phyloP scores from a whole-genome alignment of 2,797 vertebrate genomes.

The Hypotaenidia philippensis region DNA sequence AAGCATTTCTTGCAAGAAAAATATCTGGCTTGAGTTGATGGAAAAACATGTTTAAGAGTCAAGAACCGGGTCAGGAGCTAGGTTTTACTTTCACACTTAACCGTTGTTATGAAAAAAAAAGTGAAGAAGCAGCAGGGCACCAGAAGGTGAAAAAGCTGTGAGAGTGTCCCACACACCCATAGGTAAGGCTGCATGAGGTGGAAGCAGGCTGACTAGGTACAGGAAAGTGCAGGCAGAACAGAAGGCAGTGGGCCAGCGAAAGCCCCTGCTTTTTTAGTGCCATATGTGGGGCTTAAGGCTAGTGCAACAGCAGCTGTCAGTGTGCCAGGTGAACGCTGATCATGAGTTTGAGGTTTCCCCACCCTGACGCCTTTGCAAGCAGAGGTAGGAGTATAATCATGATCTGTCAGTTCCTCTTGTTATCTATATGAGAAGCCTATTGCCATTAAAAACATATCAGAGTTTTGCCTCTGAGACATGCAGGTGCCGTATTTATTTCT shows the following conservation, averaged over 20 bases:
- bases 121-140: neutral
- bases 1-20: neutral
- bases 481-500: neutral
- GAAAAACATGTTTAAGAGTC: neutral
- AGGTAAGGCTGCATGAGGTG: neutral
- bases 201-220: neutral
- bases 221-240: neutral
- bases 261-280: neutral
- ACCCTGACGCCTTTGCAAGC: fast-evolving
- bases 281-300: neutral
- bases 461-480: neutral
- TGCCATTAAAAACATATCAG: neutral
- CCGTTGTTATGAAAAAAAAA: neutral
- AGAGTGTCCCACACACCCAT: fast-evolving
- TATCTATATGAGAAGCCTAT: fast-evolving
- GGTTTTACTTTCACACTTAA: neutral
- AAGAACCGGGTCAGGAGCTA: neutral
- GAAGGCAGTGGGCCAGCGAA: neutral
- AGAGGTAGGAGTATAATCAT: neutral
- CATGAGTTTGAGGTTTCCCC: neutral
- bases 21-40: neutral
- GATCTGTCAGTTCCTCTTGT: neutral
- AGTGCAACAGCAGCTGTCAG: neutral
- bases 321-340: fast-evolving
- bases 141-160: neutral